Conservation (phyloP, 2,113 vertebrate species). For the Malurus elegans region DNA sequence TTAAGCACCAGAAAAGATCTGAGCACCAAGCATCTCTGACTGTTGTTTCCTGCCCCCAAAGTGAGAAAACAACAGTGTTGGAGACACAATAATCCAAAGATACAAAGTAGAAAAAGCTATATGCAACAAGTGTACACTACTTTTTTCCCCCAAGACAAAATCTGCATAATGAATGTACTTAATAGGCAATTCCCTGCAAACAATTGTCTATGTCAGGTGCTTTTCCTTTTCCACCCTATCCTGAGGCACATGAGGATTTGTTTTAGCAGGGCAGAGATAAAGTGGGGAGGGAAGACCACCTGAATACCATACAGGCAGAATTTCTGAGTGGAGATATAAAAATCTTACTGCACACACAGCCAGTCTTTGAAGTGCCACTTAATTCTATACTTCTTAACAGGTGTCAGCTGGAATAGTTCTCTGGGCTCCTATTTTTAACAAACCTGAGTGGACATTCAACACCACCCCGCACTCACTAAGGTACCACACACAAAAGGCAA, state of each 20-base stretch:
- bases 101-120: not conserved
- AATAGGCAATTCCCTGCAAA: not conserved
- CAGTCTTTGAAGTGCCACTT: not conserved
- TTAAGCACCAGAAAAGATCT: not conserved
- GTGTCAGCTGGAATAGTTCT: not conserved
- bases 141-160: not conserved
- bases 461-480: not conserved
- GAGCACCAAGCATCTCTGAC: not conserved
- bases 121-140: not conserved
- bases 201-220: not conserved
- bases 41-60: not conserved
- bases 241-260: not conserved
- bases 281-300: not conserved
- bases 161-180: not conserved
- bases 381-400: not conserved
- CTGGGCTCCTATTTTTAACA: not conserved
- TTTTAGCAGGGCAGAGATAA: not conserved
- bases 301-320: not conserved
- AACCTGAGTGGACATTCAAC: fast-evolving
- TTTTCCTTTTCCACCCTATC: not conserved
- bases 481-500: not conserved
- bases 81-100: not conserved
- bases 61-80: not conserved
- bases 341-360: fast-evolving
- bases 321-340: not conserved